A percentile compares a stretch with the other conserved stretches of the same genome.
These are phyloP conservation scores for Pseudachorutes palmiensis DNA, from an alignment of 1,140 invertebrate genomes.

Conservation along the genomic window DNA sequence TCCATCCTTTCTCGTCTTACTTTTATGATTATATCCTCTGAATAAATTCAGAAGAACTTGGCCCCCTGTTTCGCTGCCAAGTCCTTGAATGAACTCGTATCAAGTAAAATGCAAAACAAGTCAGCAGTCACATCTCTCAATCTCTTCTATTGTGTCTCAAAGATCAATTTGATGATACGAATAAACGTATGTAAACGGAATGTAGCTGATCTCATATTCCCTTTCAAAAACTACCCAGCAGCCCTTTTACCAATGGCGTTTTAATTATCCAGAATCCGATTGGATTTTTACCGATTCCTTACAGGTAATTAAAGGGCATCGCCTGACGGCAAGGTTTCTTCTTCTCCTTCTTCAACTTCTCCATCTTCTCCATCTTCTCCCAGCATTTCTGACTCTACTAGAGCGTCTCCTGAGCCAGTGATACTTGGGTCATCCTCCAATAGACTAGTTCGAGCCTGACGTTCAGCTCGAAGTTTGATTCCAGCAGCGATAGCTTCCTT, in stretches of 20 bases:
- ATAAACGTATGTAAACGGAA: not conserved
- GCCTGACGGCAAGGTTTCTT: not conserved
- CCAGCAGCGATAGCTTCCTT: not conserved
- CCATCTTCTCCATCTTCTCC: not conserved
- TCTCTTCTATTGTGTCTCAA: not conserved
- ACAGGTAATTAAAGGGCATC: not conserved
- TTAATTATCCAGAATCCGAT: too few relatives aligned
- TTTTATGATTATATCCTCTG: constrained; percentile 6
- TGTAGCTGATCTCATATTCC: not conserved
- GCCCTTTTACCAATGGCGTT: not conserved
- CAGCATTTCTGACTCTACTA: too few relatives aligned
- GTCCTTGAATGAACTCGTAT: too few relatives aligned
- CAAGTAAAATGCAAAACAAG: too few relatives aligned
- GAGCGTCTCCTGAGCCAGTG: too few relatives aligned
- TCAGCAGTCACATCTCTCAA: not conserved
- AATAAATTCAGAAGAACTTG: constrained; percentile 11
- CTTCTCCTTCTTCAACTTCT: not conserved
- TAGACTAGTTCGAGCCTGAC: not conserved
- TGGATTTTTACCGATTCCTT: not conserved
- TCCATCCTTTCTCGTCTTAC: not conserved
- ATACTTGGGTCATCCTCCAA: not conserved
- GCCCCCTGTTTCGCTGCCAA: too few relatives aligned
- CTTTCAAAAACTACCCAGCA: not conserved
- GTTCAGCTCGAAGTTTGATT: not conserved
- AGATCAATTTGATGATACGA: not conserved